Percentiles rank a stretch among this genome's conserved stretches.
phyloP scores from a whole-genome alignment of 2,888 invertebrate species.

The Pseudeuparius sepicola region DNA sequence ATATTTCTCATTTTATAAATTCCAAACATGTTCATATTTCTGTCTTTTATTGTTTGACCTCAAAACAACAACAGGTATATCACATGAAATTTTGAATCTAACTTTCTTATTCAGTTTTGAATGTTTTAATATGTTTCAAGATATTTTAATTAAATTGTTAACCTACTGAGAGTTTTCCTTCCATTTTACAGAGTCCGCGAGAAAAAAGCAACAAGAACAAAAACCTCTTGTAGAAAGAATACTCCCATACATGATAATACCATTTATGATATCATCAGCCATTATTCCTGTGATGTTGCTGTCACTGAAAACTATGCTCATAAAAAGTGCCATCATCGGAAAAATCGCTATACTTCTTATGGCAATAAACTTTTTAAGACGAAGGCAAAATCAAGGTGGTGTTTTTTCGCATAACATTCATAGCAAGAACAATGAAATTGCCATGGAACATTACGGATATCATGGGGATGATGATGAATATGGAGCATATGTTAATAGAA shows the following conservation, averaged over 20 bases:
- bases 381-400: slow-evolving; percentile 26
- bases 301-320: slow-evolving; percentile 57
- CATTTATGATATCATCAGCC: slow-evolving; percentile 58
- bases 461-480: slow-evolving; percentile 47
- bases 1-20: too few relatives aligned
- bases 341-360: slow-evolving; percentile 60
- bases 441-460: slow-evolving; percentile 46
- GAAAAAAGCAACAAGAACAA: slow-evolving; percentile 41
- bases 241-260: slow-evolving; percentile 58
- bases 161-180: too few relatives aligned
- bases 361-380: slow-evolving; percentile 50
- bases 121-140: too few relatives aligned
- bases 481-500: slow-evolving; percentile 44
- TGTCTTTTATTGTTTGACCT: too few relatives aligned
- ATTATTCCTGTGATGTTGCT: slow-evolving; percentile 61
- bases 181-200: too few relatives aligned
- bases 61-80: too few relatives aligned
- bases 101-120: too few relatives aligned
- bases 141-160: too few relatives aligned
- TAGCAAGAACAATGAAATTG: slow-evolving; percentile 18
- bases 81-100: too few relatives aligned
- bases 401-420: slow-evolving; percentile 26
- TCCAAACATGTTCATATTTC: too few relatives aligned
- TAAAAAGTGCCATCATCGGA: slow-evolving; percentile 57
- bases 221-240: slow-evolving; percentile 35